phyloP scores from a whole-genome alignment of 1,140 invertebrate genomes.

The Tenebrio molitor region DNA sequence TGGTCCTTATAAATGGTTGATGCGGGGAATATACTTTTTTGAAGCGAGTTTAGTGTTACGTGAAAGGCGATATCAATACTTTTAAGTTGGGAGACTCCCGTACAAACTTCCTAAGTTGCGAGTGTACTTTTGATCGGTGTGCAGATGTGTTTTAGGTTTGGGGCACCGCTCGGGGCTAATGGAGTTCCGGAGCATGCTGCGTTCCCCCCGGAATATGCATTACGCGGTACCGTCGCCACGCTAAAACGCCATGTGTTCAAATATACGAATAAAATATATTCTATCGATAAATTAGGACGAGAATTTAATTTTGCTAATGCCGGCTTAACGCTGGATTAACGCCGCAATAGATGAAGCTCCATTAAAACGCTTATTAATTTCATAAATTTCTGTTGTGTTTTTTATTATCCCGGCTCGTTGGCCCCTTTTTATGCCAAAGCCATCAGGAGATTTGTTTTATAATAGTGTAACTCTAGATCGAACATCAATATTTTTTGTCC shows the following conservation, averaged over 20 bases:
- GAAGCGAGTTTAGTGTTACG: constrained; percentile 6
- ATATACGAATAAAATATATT: constrained; percentile 62
- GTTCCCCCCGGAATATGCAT: constrained; percentile 49
- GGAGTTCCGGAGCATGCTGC: constrained; percentile 47
- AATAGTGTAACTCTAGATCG: too few relatives aligned
- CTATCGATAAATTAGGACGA: constrained; percentile 61
- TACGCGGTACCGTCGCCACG: constrained; percentile 34
- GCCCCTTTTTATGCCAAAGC: too few relatives aligned
- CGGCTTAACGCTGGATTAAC: constrained; percentile 60
- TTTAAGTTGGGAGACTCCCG: background rate
- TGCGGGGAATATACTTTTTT: background rate
- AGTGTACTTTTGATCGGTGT: constrained; percentile 33
- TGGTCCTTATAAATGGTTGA: too few relatives aligned
- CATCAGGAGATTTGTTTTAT: too few relatives aligned
- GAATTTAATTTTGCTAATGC: constrained; percentile 64
- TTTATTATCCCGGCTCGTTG: constrained; percentile 43
- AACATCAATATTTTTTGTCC: too few relatives aligned
- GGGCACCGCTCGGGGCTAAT: constrained; percentile 48
- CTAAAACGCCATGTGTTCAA: constrained; percentile 60
- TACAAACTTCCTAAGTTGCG: constrained; percentile 15
- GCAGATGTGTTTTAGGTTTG: constrained; percentile 44
- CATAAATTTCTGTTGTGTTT: constrained; percentile 62
- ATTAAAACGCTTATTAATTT: constrained; percentile 63
- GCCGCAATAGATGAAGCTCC: constrained; percentile 56
- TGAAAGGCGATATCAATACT: constrained; percentile 10